These are phyloP conservation scores for Medauroidea extradentata DNA, from an alignment of 1,140 invertebrate genomes.

Conservation along the genomic window DNA sequence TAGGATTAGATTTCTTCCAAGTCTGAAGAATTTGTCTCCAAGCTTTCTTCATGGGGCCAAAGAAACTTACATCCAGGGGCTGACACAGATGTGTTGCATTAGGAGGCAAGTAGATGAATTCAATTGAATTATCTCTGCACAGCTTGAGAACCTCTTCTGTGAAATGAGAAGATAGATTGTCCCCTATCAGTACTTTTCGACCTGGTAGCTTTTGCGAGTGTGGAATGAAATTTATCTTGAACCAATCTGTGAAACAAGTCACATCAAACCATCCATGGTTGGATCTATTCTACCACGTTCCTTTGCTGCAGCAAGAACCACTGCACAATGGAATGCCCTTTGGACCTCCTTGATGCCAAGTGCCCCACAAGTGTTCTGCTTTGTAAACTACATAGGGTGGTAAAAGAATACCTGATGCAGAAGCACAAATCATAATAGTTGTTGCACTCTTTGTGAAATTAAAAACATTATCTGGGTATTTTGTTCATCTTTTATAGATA, in stretches of 20 bases:
- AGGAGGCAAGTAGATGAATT: slow-evolving; percentile 33
- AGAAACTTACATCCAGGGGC: slow-evolving; percentile 9
- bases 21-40: background rate
- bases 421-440: slow-evolving; percentile 34
- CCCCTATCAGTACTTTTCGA: slow-evolving; percentile 38
- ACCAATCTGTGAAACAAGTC: slow-evolving; percentile 35
- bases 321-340: background rate
- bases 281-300: slow-evolving; percentile 23
- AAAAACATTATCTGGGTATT: no score
- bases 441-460: no score
- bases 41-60: background rate
- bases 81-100: slow-evolving; percentile 33
- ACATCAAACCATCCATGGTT: slow-evolving; percentile 39
- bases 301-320: background rate
- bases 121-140: slow-evolving; percentile 27
- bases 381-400: slow-evolving; percentile 40
- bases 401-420: slow-evolving; percentile 28
- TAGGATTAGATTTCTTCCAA: background rate
- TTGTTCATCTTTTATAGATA: no score
- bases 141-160: slow-evolving; percentile 20
- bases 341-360: slow-evolving; percentile 34
- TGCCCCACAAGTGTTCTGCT: slow-evolving; percentile 27
- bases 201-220: slow-evolving; percentile 26
- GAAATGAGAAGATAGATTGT: slow-evolving; percentile 39
- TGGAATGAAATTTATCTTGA: slow-evolving; percentile 26